Percentiles rank a stretch among this genome's conserved stretches.
Conservation (phyloP, 2,113 vertebrate genomes). For the Anolis carolinensis region DNA sequence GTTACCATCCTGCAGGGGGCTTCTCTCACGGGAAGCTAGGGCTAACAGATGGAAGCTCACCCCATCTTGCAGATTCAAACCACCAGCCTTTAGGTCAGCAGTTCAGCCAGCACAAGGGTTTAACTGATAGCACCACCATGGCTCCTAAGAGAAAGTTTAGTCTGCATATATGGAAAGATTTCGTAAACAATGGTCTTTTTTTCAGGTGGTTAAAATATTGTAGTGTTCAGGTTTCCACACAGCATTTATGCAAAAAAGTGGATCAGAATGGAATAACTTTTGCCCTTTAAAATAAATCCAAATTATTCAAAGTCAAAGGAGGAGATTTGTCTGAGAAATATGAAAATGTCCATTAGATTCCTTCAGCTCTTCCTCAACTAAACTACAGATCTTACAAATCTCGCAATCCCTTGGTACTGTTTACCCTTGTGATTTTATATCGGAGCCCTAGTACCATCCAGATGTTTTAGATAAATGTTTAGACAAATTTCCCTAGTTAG, state of each 20-base stretch:
- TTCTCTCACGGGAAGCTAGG: too few species aligned
- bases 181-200: neutral
- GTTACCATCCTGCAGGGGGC: too few species aligned
- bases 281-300: too few species aligned
- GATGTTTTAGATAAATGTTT: neutral
- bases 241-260: too few species aligned
- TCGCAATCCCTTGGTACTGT: neutral
- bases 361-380: neutral
- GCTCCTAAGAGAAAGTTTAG: too few species aligned
- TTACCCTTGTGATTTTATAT: neutral
- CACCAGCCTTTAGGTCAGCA: too few species aligned
- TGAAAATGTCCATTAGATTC: neutral
- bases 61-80: too few species aligned
- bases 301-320: too few species aligned
- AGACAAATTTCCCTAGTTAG: neutral
- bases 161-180: neutral
- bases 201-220: neutral
- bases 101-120: too few species aligned
- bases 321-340: too few species aligned
- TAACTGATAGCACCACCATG: too few species aligned
- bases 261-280: neutral
- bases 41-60: too few species aligned
- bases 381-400: neutral
- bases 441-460: neutral
- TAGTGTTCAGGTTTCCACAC: neutral